Conservation (phyloP, 1,140 invertebrate genomes). For the Gryon sp. region DNA sequence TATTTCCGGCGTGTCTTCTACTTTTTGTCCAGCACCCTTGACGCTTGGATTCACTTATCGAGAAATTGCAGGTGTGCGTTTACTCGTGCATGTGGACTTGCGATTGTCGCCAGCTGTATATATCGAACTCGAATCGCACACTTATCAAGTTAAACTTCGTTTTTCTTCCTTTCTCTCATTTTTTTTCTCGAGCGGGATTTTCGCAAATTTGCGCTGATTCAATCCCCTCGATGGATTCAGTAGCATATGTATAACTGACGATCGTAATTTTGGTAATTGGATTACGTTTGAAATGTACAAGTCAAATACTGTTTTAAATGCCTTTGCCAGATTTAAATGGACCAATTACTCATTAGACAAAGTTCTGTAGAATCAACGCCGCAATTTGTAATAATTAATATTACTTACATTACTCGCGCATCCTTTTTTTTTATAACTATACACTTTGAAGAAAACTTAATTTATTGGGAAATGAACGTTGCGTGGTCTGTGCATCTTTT, state of each 20-base stretch:
- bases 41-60: constrained; percentile 55
- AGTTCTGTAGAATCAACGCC: constrained; percentile 5
- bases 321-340: constrained; percentile 25
- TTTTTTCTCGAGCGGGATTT: constrained; percentile 13
- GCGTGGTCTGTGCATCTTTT: constrained; percentile 37
- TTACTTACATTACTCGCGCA: constrained; percentile 18
- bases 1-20: constrained; percentile 44
- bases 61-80: constrained; percentile 56
- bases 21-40: constrained; percentile 56
- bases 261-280: constrained; percentile 4
- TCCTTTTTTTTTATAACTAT: constrained; percentile 12
- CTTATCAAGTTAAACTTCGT: too few species aligned
- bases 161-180: too few species aligned
- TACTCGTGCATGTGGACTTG: constrained; percentile 39
- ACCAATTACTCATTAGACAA: constrained; percentile 16
- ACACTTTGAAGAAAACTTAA: constrained; percentile 36
- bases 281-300: background rate
- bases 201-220: background rate
- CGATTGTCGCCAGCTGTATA: constrained; percentile 60
- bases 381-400: constrained; percentile 45
- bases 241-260: too few species aligned
- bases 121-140: constrained; percentile 49
- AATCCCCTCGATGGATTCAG: background rate
- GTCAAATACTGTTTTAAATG: background rate
- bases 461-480: constrained; percentile 51